Conservation (phyloP, 2,797 vertebrate genomes). For the Centropyge bicolor region DNA sequence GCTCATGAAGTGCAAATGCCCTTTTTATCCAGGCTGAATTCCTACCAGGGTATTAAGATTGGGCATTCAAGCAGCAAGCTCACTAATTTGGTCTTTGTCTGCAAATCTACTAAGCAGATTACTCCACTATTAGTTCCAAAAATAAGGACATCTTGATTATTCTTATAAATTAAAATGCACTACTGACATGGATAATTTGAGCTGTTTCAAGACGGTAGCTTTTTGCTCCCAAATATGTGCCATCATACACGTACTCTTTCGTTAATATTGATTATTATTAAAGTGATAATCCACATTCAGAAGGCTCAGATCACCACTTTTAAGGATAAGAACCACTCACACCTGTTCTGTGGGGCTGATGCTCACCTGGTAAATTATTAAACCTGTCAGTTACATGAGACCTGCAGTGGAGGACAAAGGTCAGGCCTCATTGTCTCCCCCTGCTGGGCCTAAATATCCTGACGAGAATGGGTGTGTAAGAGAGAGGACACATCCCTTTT, state of each 20-base stretch:
- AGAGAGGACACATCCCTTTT: not conserved
- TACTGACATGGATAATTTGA: not conserved
- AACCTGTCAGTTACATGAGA: conserved; percentile 51
- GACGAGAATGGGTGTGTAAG: too few relatives aligned
- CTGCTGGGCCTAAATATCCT: conserved; percentile 19
- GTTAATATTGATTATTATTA: too few relatives aligned
- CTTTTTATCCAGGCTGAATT: conserved; percentile 30
- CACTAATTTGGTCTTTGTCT: conserved; percentile 48
- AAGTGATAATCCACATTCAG: conserved; percentile 21
- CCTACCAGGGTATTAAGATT: conserved; percentile 34
- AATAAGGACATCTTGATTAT: conserved; percentile 26
- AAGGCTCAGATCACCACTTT: conserved; percentile 2
- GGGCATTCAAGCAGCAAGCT: conserved; percentile 55
- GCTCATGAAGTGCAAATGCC: conserved; percentile 31
- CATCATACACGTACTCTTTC: not conserved
- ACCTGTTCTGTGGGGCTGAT: conserved; percentile 11
- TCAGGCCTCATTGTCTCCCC: conserved; percentile 48
- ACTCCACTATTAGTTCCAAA: conserved; percentile 13
- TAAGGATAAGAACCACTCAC: not conserved
- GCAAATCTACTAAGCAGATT: conserved; percentile 46
- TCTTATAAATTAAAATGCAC: conserved; percentile 19
- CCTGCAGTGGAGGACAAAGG: conserved; percentile 48
- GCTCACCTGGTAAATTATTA: conserved; percentile 66
- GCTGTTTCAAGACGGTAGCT: not conserved
- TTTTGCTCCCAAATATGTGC: conserved; percentile 16